Conservation (phyloP, 53 echinoderm and acorn worm species). For the Henricia sp. region DNA sequence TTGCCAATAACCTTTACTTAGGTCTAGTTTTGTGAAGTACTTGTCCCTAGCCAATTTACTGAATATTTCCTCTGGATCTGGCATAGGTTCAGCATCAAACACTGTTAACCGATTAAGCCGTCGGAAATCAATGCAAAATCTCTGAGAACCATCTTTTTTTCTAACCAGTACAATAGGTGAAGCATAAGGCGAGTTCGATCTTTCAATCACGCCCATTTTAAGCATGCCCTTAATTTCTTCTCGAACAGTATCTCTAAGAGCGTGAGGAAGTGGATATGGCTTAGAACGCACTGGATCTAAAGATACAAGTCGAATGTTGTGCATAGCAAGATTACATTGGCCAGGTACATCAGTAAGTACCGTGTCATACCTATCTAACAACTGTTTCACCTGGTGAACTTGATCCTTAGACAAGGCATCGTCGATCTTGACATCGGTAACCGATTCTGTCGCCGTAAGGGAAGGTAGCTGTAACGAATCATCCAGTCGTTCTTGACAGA, state of each 20-base stretch:
- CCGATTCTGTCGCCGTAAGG: background rate
- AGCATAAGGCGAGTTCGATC: background rate
- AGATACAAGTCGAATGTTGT: background rate
- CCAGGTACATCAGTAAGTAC: slow-evolving; percentile 46
- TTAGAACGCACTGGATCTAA: slow-evolving; percentile 12
- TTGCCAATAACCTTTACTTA: no score
- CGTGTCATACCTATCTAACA: background rate
- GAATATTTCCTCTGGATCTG: no score
- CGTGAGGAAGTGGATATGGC: slow-evolving; percentile 41
- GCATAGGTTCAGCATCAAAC: no score
- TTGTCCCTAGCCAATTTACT: no score
- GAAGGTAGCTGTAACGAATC: background rate
- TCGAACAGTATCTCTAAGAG: background rate
- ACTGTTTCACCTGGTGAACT: background rate
- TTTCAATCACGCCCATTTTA: slow-evolving; percentile 11
- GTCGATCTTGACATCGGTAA: background rate
- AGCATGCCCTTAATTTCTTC: background rate
- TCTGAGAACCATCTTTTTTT: background rate
- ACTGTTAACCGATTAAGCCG: no score
- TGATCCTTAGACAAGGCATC: background rate
- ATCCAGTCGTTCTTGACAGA: background rate
- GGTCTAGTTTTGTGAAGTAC: no score
- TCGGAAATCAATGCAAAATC: background rate
- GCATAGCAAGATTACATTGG: background rate
- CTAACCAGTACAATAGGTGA: background rate